These are phyloP conservation scores for Scrobipalpa atriplicella DNA, from an alignment of 2,888 invertebrate genomes.

Conservation along the genomic window DNA sequence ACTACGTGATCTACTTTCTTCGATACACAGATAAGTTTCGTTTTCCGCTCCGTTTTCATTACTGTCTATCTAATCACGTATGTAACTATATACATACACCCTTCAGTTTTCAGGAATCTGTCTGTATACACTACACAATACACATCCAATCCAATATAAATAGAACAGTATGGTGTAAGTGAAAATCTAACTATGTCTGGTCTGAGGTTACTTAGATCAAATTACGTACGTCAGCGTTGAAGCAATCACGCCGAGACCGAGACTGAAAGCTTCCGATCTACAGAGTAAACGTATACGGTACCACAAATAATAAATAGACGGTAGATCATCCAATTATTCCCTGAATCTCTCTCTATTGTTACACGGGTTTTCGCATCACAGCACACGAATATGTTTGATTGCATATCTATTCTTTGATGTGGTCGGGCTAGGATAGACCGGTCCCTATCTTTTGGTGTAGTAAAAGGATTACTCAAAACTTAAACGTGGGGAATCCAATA, in stretches of 20 bases:
- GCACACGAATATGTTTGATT: background rate
- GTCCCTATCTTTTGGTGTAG: too few relatives aligned
- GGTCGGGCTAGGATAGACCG: background rate
- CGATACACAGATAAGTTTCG: background rate
- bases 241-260: background rate
- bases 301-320: too few relatives aligned
- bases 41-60: background rate
- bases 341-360: background rate
- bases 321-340: too few relatives aligned
- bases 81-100: too few relatives aligned
- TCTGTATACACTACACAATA: too few relatives aligned
- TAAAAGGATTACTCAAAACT: too few relatives aligned
- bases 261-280: conserved; percentile 4
- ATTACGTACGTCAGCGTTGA: background rate
- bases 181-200: too few relatives aligned
- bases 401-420: conserved; percentile 3
- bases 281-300: background rate
- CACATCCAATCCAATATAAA: too few relatives aligned
- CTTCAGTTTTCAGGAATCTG: too few relatives aligned
- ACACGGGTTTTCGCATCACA: background rate
- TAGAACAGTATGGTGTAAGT: too few relatives aligned
- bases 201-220: background rate
- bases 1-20: conserved; percentile 6
- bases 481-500: too few relatives aligned
- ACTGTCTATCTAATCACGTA: background rate